These are phyloP conservation scores for Drosophila merina DNA, from an alignment of 2,888 invertebrate species.

Conservation along the genomic window DNA sequence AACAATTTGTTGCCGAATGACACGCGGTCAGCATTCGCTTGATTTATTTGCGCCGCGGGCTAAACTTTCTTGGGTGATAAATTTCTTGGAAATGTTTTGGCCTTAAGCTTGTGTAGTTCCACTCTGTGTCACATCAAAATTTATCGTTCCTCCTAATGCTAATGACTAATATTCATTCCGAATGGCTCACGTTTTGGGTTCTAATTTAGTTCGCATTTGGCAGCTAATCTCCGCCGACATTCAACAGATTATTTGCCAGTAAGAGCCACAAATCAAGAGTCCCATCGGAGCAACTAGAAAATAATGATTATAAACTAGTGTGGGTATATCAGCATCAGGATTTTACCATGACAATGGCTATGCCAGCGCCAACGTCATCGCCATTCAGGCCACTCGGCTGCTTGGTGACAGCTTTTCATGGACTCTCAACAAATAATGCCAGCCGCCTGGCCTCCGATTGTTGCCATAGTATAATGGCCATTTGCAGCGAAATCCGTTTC, in stretches of 20 bases:
- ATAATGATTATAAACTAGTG: conserved; percentile 25
- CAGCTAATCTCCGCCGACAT: not conserved
- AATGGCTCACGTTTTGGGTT: conserved; percentile 23
- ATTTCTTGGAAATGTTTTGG: conserved; percentile 29
- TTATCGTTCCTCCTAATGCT: conserved; percentile 39
- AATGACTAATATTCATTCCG: conserved; percentile 53
- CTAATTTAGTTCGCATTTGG: conserved; percentile 20
- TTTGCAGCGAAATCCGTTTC: conserved; percentile 23
- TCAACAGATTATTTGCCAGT: conserved; percentile 29
- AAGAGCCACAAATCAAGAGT: conserved; percentile 9
- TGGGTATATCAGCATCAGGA: conserved; percentile 3
- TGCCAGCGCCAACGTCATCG: not conserved
- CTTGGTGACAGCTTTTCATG: conserved; percentile 6
- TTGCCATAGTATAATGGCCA: conserved; percentile 16
- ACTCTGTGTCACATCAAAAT: conserved; percentile 26
- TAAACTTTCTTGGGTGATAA: conserved; percentile 42
- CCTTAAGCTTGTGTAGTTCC: conserved; percentile 53
- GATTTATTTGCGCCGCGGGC: conserved; percentile 51
- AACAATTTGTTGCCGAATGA: conserved; percentile 38
- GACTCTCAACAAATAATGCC: conserved; percentile 33
- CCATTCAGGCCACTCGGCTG: not conserved
- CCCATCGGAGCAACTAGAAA: conserved; percentile 10
- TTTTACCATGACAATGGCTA: conserved; percentile 33
- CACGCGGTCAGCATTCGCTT: conserved; percentile 24
- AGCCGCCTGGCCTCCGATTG: conserved; percentile 5